These are phyloP conservation scores for Dioctria rufipes DNA, from an alignment of 2,888 invertebrate species.

Conservation along the genomic window DNA sequence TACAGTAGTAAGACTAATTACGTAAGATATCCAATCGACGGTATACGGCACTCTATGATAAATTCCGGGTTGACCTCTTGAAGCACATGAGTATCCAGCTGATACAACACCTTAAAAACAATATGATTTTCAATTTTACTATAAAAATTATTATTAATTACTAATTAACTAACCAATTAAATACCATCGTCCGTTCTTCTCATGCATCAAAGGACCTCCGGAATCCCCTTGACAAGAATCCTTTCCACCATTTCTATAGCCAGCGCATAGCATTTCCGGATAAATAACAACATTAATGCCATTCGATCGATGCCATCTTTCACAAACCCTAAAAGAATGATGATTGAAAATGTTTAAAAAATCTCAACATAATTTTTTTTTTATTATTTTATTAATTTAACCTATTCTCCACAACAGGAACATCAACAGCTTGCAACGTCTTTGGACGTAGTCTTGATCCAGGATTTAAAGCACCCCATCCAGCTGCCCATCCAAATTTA, in stretches of 20 bases:
- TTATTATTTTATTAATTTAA: slow-evolving; percentile 53
- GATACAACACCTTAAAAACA: slow-evolving; percentile 82
- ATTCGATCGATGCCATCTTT: slow-evolving; percentile 78
- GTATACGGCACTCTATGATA: slow-evolving; percentile 95
- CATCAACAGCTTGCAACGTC: slow-evolving; percentile 91
- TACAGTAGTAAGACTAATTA: slow-evolving; percentile 52
- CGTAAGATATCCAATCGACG: slow-evolving; percentile 87
- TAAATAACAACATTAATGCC: slow-evolving; percentile 82
- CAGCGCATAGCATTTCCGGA: slow-evolving; percentile 96
- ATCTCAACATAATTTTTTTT: background rate
- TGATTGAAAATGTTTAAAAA: background rate
- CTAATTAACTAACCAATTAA: slow-evolving; percentile 74
- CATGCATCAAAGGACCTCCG: slow-evolving; percentile 92
- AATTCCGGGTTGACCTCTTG: slow-evolving; percentile 93
- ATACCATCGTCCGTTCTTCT: slow-evolving; percentile 89
- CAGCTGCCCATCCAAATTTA: slow-evolving; percentile 92
- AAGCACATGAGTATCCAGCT: slow-evolving; percentile 94
- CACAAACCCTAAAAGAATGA: slow-evolving; percentile 72
- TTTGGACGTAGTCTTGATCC: slow-evolving; percentile 91
- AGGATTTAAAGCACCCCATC: slow-evolving; percentile 90
- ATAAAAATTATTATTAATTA: slow-evolving; percentile 51
- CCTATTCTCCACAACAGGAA: slow-evolving; percentile 93
- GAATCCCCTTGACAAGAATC: slow-evolving; percentile 77
- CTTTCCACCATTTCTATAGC: slow-evolving; percentile 87
- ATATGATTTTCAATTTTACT: background rate